Evolutionary conservation across 1,140 invertebrate genomes (phyloP).

Genomic region (Amyelois transitella): DNA sequence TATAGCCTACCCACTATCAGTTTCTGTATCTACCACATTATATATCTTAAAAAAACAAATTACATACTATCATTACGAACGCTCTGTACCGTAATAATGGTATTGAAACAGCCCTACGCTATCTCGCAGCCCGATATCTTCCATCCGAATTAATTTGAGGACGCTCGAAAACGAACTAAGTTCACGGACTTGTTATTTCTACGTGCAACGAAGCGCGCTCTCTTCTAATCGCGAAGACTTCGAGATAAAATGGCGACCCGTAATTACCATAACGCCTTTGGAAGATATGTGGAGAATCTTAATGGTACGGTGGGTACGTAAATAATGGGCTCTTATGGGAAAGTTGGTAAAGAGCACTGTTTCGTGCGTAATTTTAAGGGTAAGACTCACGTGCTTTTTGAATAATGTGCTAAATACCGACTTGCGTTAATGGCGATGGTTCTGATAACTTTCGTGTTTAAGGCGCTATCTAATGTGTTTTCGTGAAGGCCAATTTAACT

Average conservation of each 20-base stretch:
- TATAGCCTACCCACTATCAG: too few species aligned
- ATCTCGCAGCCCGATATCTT: constrained; percentile 69
- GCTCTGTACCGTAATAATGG: background rate
- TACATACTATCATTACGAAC: too few species aligned
- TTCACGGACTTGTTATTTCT: constrained; percentile 71
- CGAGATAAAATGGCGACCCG: constrained; percentile 71
- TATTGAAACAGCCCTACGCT: constrained; percentile 27
- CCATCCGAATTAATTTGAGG: constrained; percentile 73
- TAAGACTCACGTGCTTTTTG: constrained; percentile 53
- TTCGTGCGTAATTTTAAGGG: constrained; percentile 70
- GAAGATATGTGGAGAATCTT: constrained; percentile 73
- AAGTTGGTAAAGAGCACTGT: constrained; percentile 68
- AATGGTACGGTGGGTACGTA: constrained; percentile 71
- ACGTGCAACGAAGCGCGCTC: constrained; percentile 51
- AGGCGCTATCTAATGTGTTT: background rate
- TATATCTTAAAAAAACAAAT: too few species aligned
- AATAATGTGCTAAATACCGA: constrained; percentile 46
- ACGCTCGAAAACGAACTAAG: constrained; percentile 67
- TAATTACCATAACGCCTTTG: constrained; percentile 72
- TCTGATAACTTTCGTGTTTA: constrained; percentile 2
- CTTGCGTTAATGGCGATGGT: constrained; percentile 18
- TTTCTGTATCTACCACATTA: too few species aligned
- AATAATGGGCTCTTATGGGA: constrained; percentile 74
- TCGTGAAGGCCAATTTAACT: background rate
- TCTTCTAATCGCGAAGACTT: constrained; percentile 67